These are phyloP conservation scores for Eudyptes chrysolophus DNA, from an alignment of 2,113 vertebrate species.

Conservation along the genomic window DNA sequence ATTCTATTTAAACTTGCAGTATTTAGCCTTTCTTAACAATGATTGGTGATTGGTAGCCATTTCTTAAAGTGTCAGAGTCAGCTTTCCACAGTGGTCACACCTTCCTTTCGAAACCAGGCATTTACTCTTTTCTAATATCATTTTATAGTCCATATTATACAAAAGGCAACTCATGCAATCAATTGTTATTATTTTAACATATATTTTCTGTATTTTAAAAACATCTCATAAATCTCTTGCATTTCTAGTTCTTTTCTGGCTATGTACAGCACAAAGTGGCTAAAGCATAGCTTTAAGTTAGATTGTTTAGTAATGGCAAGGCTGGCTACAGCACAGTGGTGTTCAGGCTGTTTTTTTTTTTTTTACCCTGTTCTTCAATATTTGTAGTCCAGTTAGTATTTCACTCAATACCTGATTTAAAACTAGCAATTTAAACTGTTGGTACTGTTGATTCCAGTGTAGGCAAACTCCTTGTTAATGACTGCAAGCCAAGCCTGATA, in stretches of 20 bases:
- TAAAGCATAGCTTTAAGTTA: not conserved
- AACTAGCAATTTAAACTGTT: not conserved
- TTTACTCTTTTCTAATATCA: not conserved
- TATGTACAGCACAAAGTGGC: not conserved
- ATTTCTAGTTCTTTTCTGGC: not conserved
- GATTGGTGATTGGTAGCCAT: not conserved
- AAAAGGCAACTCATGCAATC: not conserved
- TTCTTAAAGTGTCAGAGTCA: not conserved
- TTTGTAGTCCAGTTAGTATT: not conserved
- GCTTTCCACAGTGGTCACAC: not conserved
- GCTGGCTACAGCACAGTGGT: not conserved
- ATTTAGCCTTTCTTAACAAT: not conserved
- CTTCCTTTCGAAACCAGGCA: not conserved
- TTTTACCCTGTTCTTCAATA: not conserved
- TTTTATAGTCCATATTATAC: not conserved
- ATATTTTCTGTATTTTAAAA: not conserved
- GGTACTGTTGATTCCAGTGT: not conserved
- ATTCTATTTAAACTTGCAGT: not conserved
- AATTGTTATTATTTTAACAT: not conserved
- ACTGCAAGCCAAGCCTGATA: not conserved
- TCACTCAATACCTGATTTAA: not conserved
- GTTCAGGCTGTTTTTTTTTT: not conserved
- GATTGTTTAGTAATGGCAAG: not conserved
- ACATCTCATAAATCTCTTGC: not conserved
- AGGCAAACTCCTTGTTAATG: not conserved